phyloP scores from a whole-genome alignment of 2,113 vertebrate species.

The Podilymbus podiceps region DNA sequence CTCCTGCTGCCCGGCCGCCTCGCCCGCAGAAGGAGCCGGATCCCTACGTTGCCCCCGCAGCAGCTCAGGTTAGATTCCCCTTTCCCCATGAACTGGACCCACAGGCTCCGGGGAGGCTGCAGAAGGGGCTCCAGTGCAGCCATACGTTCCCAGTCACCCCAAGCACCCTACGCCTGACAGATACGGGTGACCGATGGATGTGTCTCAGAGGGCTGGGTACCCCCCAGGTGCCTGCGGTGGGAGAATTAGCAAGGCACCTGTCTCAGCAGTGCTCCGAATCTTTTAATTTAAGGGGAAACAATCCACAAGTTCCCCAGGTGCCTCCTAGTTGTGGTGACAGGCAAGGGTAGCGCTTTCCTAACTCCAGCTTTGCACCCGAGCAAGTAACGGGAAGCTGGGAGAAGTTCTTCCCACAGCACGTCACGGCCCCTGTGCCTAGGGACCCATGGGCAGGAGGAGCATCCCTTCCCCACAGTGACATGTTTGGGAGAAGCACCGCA shows the following conservation, averaged over 20 bases:
- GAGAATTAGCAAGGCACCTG: neutral
- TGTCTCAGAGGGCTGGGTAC: neutral
- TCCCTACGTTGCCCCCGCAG: neutral
- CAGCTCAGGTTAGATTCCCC: neutral
- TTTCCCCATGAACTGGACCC: neutral
- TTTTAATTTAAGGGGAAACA: neutral
- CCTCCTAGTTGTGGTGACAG: neutral
- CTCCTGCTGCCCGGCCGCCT: neutral
- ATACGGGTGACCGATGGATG: fast-evolving
- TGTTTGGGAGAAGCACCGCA: neutral
- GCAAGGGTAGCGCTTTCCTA: neutral
- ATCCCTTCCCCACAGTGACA: neutral
- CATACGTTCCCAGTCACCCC: fast-evolving
- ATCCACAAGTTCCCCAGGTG: too few relatives aligned
- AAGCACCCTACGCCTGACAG: neutral
- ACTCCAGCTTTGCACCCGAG: neutral
- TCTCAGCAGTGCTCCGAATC: neutral
- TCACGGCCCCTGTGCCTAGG: neutral
- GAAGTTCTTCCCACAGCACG: neutral
- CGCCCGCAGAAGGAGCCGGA: too few relatives aligned
- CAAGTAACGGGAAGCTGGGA: neutral
- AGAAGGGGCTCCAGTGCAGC: neutral
- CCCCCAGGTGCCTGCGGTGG: neutral
- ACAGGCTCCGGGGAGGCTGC: neutral
- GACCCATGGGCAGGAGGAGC: neutral